Conservation (phyloP, 2,888 invertebrate genomes). For the Eupithecia subumbrata region DNA sequence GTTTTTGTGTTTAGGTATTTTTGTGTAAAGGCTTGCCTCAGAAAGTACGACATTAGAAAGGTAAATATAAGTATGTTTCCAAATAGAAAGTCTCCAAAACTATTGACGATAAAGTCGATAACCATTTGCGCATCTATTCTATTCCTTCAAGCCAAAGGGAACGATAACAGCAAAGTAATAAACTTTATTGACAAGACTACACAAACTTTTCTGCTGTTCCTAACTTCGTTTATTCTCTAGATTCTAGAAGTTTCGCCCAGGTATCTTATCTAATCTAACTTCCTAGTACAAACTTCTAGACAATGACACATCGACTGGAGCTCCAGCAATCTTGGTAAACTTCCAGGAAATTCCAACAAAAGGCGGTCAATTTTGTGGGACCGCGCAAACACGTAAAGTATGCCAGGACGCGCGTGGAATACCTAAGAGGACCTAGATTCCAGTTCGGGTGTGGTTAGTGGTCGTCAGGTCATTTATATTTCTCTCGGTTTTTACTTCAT, state of each 20-base stretch:
- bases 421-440: background rate
- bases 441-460: background rate
- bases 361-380: background rate
- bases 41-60: too few species aligned
- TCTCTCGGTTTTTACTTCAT: too few species aligned
- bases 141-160: background rate
- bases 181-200: background rate
- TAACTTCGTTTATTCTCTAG: background rate
- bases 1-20: too few species aligned
- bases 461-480: background rate
- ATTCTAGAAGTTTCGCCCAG: background rate
- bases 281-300: slow-evolving; percentile 9
- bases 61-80: background rate
- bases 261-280: slow-evolving; percentile 22
- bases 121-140: background rate
- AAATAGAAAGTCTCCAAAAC: background rate
- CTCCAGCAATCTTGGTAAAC: slow-evolving; percentile 13
- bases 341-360: slow-evolving; percentile 7
- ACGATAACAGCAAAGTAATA: background rate
- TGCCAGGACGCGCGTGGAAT: background rate
- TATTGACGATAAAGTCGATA: background rate
- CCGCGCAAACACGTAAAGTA: slow-evolving; percentile 3
- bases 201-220: background rate
- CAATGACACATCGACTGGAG: slow-evolving; percentile 16
- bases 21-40: background rate